Percentiles rank a stretch among this genome's conserved stretches.
Conservation (phyloP, 2,888 invertebrate genomes). For the Tiphia femorata region DNA sequence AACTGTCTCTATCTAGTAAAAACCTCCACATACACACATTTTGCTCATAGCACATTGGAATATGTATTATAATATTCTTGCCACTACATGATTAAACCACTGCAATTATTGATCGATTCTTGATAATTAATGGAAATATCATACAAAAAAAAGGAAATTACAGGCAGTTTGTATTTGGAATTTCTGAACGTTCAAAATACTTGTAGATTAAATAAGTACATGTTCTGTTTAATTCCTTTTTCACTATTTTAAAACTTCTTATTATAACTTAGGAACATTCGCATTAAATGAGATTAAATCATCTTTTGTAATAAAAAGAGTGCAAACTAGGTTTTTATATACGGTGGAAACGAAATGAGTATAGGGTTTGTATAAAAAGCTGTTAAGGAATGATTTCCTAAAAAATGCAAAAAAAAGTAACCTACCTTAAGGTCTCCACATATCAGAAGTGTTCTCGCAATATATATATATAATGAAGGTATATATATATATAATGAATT, state of each 20-base stretch:
- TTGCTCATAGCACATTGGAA: no score
- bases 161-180: no score
- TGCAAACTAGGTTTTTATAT: no score
- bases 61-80: no score
- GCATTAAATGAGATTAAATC: neutral
- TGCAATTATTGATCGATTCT: no score
- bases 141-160: no score
- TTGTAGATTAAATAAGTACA: neutral
- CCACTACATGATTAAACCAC: no score
- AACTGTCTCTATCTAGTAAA: no score
- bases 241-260: no score
- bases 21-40: no score
- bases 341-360: conserved; percentile 26
- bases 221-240: neutral
- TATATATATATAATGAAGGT: conserved; percentile 3
- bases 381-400: conserved; percentile 21
- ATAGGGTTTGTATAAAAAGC: conserved; percentile 34
- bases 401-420: conserved; percentile 39
- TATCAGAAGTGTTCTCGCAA: conserved; percentile 9
- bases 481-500: conserved; percentile 11
- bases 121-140: no score
- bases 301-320: neutral
- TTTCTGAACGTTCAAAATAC: neutral
- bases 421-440: conserved; percentile 42
- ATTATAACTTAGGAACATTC: no score